These are phyloP conservation scores for Poeciliopsis gracilis DNA, from an alignment of 2,797 vertebrate genomes.

Conservation along the genomic window DNA sequence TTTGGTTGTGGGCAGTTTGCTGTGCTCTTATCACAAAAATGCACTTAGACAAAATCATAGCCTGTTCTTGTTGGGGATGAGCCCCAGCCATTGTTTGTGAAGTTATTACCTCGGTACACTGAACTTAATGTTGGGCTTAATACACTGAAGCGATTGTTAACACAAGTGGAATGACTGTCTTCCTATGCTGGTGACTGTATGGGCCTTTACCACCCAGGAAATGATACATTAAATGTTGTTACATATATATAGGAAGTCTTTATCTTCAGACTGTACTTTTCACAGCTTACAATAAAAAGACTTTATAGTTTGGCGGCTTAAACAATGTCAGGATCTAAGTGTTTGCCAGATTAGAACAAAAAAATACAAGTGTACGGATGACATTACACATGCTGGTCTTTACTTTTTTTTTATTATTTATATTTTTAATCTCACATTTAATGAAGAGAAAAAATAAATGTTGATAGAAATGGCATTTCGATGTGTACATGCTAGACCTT, in stretches of 20 bases:
- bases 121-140: constrained; percentile 19
- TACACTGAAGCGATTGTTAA: constrained; percentile 9
- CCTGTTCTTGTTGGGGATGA: constrained; percentile 21
- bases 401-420: neutral
- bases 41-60: constrained; percentile 35
- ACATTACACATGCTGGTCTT: neutral
- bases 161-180: constrained; percentile 8
- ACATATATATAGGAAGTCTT: neutral
- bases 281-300: neutral
- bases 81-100: constrained; percentile 23
- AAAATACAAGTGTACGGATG: neutral
- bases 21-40: constrained; percentile 38
- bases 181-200: constrained; percentile 1
- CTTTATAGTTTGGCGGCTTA: neutral
- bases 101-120: constrained; percentile 7
- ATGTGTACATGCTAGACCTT: neutral
- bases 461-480: neutral
- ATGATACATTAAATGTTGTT: constrained; percentile 3
- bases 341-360: neutral
- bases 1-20: constrained; percentile 25
- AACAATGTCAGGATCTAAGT: neutral
- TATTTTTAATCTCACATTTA: neutral
- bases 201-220: neutral
- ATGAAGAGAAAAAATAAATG: neutral
- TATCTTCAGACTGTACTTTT: neutral